phyloP scores from a whole-genome alignment of 2,797 vertebrate genomes.

The Nothura maculosa region DNA sequence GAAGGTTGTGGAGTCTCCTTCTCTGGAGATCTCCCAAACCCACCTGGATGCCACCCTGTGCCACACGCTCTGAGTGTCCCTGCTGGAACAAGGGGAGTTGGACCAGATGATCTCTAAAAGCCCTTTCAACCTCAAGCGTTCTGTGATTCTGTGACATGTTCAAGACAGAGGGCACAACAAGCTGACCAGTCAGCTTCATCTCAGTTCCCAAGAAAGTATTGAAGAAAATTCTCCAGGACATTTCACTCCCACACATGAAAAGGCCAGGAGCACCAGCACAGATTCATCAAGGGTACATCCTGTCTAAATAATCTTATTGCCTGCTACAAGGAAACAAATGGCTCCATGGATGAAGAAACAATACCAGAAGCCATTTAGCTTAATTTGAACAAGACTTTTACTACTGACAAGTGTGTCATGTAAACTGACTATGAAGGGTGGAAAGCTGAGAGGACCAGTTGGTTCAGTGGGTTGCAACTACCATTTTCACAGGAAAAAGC shows the following conservation, averaged over 20 bases:
- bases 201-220: not conserved
- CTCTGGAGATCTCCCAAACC: no score
- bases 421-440: not conserved
- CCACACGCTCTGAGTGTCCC: no score
- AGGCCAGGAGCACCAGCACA: not conserved
- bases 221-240: fast-evolving
- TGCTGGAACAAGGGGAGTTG: no score
- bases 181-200: not conserved
- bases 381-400: not conserved
- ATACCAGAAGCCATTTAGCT: not conserved
- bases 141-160: not conserved
- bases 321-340: not conserved
- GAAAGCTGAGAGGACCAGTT: not conserved
- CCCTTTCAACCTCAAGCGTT: no score
- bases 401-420: not conserved
- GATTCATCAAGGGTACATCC: fast-evolving
- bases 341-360: not conserved
- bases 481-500: no score
- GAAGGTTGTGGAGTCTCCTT: no score
- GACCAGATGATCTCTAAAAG: no score
- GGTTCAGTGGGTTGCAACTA: not conserved
- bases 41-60: no score
- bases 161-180: not conserved
- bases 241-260: not conserved
- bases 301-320: fast-evolving